Evolutionary conservation across 2,797 vertebrate species (phyloP), one percentile per base, ranked within the genome.

Genomic region (Salmo trutta): DNA sequence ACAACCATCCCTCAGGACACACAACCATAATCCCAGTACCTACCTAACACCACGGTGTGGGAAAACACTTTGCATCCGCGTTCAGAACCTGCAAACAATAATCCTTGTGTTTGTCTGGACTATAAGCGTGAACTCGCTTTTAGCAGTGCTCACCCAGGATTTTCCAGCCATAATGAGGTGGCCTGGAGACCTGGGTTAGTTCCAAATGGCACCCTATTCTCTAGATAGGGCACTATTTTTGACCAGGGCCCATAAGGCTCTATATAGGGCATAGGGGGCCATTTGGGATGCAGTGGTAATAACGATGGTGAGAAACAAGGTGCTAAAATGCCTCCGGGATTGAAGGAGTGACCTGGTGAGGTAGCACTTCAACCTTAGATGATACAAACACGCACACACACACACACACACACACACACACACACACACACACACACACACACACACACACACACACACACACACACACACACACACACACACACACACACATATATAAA

Each of bases 351-450:
- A 93, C 90, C 87, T 82, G 74, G 77, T 75, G 82, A 89, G 86
- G 86, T 87, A 86, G 77, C 81, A 82, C 87, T 88, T 90, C 88
- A 19, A 89, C 83, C 85, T 87, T 81, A 82, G 81, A 83, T 86
- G 87, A 56, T 19, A 24, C 24, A 24, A 24, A 24, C 24, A 24
- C 24, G 24, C 24, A 24, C 24, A 24, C 24, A 24, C 0, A 24
- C 24, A 24, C 24, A 24, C 24, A 24, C 0, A 24, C 24, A 24
- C 24, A 24, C 24, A 24, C 0, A 24, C 24, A 24, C 24, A 24
- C 24, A 24, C 24, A 24, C 24, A 24, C 24, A 24, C 24, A 24
- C 24, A 24, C 24, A 24, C 24, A 24, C 24, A 24, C 24, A 24
- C 24, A 56, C 52, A 4, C 2, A 53, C 15, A 53, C 10, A 21